Evolutionary conservation across 2,113 vertebrate species (phyloP), one percentile per base, ranked within the genome.

Genomic region (Scomber scombrus): DNA sequence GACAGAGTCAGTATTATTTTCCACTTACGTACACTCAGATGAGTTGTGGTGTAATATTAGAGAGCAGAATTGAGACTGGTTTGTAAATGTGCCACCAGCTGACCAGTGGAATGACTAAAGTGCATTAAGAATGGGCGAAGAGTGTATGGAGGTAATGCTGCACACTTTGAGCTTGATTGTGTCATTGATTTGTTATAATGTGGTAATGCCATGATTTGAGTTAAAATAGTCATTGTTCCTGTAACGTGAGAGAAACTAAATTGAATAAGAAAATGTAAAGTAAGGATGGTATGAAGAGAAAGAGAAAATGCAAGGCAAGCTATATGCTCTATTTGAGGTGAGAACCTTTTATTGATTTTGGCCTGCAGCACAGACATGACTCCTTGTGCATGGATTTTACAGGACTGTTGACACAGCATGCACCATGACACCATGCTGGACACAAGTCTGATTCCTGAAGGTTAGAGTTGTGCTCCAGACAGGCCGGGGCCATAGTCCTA

Each of bases 331-430:
- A 14, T 83, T 72, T 64, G 65, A 78, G 78, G 84, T 80, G 51
- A 80, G 40, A 75, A 49, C 54, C 43, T 68, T 34, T 58, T 70
- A 89, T 88, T 86, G 87, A 88, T 88, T 88, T 78, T 83, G 50
- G 46, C 55, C 68, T 60, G 70, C 19, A 11, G 75, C 54, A 74
- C 58, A 67, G 80, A 75, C 21, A 21, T 66, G 64, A 79, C 55
- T 78, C 54, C 72, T 66, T 72, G 47, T 46, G 57, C 74, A 43
- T 62, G 58, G 13, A 47, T 51, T 56, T 68, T 71, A 64, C 54
- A 76, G 56, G 58, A 85, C 61, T 79, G 64, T 81, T 84, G 78
- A 85, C 64, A 62, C 79, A 67, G 71, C 82, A 71, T 73, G 50
- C 56, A 50, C 47, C 45, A 54, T 56, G 60, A 61, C 54, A 76